Conservation (phyloP, 2,797 vertebrate genomes). For the Pangasius krempfi region DNA sequence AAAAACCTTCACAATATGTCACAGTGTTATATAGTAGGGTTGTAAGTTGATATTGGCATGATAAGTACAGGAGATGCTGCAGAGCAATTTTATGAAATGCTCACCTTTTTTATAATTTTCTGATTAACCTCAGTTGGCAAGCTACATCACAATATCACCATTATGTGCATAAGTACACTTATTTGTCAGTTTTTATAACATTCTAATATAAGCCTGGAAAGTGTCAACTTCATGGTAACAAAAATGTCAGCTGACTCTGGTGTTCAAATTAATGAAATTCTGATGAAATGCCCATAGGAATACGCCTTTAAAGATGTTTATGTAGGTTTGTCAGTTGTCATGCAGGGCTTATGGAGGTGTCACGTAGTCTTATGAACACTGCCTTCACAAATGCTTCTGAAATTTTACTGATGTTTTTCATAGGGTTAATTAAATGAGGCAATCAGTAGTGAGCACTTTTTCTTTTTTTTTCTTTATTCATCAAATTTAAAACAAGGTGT, state of each 20-base stretch:
- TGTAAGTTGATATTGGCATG: neutral
- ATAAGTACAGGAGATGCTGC: neutral
- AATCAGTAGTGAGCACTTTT: neutral
- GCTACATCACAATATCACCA: neutral
- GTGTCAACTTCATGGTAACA: neutral
- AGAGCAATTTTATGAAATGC: neutral
- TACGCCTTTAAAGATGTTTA: neutral
- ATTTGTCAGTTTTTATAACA: neutral
- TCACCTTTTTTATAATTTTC: neutral
- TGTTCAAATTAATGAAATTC: neutral
- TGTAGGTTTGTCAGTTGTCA: neutral
- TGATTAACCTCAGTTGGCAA: neutral
- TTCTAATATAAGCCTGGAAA: neutral
- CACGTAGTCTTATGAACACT: neutral
- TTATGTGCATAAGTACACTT: neutral
- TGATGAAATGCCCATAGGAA: neutral
- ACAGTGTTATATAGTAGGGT: neutral
- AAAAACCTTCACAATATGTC: neutral
- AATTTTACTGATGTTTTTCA: neutral
- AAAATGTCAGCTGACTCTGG: neutral
- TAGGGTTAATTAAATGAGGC: neutral
- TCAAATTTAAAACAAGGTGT: neutral
- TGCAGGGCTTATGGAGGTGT: neutral
- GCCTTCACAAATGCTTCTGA: neutral
- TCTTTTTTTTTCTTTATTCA: neutral